Conservation (phyloP, 2,888 invertebrate species). For the Lagria hirta region DNA sequence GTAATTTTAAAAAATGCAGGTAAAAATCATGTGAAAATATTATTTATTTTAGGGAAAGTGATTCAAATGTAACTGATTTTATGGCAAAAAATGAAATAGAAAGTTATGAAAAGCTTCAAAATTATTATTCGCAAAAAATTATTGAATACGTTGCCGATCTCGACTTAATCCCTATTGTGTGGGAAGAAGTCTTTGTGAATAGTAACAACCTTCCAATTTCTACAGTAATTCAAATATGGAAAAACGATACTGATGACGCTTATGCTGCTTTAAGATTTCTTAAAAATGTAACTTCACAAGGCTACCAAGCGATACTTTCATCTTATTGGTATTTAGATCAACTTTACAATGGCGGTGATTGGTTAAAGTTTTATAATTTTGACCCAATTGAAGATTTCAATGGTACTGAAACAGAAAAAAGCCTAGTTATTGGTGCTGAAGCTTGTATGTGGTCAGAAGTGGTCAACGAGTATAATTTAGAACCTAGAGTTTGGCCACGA, state of each 20-base stretch:
- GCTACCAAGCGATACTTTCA: conserved; percentile 71
- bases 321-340: conserved; percentile 88
- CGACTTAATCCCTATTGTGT: conserved; percentile 64
- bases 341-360: conserved; percentile 66
- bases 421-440: conserved; percentile 81
- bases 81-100: conserved; percentile 61
- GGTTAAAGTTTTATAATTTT: conserved; percentile 67
- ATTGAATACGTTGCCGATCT: conserved; percentile 56
- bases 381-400: conserved; percentile 64
- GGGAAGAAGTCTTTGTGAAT: conserved; percentile 89
- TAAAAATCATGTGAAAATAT: background rate
- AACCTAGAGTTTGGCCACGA: conserved; percentile 77
- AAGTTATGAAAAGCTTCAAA: conserved; percentile 62
- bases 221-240: conserved; percentile 86
- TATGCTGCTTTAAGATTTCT: too few species aligned
- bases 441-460: conserved; percentile 92
- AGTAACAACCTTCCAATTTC: conserved; percentile 61
- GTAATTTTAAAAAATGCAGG: conserved; percentile 53
- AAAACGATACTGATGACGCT: conserved; percentile 39
- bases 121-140: conserved; percentile 66
- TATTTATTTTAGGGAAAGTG: conserved; percentile 61
- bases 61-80: conserved; percentile 64
- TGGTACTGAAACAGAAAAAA: conserved; percentile 57
- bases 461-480: conserved; percentile 67
- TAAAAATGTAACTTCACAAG: conserved; percentile 60